Evolutionary conservation across 92 coral and sea anemone genomes (phyloP).

Genomic region (Epizoanthus fatuus): DNA sequence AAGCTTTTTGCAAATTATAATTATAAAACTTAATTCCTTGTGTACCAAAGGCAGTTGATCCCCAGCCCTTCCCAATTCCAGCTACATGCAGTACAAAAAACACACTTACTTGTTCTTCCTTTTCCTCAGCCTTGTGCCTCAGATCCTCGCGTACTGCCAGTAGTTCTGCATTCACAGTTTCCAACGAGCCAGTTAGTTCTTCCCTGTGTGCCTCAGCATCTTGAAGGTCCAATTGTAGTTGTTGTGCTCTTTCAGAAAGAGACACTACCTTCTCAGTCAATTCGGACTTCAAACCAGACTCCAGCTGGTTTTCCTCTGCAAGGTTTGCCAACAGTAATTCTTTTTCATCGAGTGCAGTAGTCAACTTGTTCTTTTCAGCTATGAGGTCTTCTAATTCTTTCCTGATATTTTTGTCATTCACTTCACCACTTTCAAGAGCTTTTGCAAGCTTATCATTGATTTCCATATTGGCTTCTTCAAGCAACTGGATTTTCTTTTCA

Average conservation of each 20-base stretch:
- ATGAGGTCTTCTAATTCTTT: conserved; percentile 18
- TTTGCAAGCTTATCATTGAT: conserved; percentile 3
- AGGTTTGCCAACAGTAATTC: conserved; percentile 26
- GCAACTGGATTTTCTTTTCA: conserved; percentile 34
- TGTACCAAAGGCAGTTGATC: no score
- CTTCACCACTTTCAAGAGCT: conserved; percentile 37
- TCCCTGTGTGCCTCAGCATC: background rate
- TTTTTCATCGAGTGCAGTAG: conserved; percentile 28
- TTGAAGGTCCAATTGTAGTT: conserved; percentile 6
- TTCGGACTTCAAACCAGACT: background rate
- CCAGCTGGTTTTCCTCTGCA: conserved; percentile 26
- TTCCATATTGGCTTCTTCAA: conserved; percentile 35
- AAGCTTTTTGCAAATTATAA: no score
- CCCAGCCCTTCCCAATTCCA: no score
- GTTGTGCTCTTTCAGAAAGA: conserved; percentile 14
- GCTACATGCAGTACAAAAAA: background rate
- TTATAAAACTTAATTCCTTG: no score
- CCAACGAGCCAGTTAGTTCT: conserved; percentile 17
- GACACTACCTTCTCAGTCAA: conserved; percentile 9
- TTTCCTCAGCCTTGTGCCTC: conserved; percentile 33
- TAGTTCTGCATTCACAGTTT: conserved; percentile 6
- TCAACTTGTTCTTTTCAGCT: conserved; percentile 12
- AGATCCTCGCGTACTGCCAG: conserved; percentile 46
- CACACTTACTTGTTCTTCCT: conserved; percentile 30
- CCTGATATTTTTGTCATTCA: background rate